Conservation (phyloP, 2,888 invertebrate species). For the Cataglyphis albicans region DNA sequence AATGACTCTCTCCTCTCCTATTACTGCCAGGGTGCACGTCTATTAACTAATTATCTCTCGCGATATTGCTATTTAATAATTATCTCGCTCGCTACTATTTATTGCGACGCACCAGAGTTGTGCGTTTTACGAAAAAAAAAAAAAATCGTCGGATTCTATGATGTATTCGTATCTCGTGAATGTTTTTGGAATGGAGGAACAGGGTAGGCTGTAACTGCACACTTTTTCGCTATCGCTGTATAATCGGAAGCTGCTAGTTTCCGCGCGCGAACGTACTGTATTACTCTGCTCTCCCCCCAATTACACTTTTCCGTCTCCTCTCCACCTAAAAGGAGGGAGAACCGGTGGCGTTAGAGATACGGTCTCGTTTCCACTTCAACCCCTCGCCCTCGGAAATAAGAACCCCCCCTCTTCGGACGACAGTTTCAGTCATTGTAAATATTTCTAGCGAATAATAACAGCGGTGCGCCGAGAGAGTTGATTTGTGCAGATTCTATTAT, state of each 20-base stretch:
- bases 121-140: constrained; percentile 33
- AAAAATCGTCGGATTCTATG: constrained; percentile 72
- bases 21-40: constrained; percentile 54
- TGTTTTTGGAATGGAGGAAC: constrained; percentile 83
- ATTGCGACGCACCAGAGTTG: constrained; percentile 58
- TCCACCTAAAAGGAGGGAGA: constrained; percentile 28
- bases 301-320: not conserved
- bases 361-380: constrained; percentile 30
- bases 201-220: constrained; percentile 84
- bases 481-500: constrained; percentile 85
- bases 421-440: constrained; percentile 79
- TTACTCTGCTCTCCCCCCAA: not conserved
- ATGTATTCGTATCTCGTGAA: constrained; percentile 75
- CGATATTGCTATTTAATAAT: constrained; percentile 71
- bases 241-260: constrained; percentile 58
- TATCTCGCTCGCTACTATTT: constrained; percentile 71
- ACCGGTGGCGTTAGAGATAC: constrained; percentile 26
- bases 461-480: constrained; percentile 82
- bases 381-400: constrained; percentile 29
- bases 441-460: constrained; percentile 81
- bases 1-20: constrained; percentile 54
- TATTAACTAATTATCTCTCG: constrained; percentile 60
- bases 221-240: constrained; percentile 76
- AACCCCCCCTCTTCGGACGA: constrained; percentile 54
- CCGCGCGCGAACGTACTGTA: constrained; percentile 37